Conservation (phyloP, 2,797 vertebrate species). For the Phalloptychus januarius region DNA sequence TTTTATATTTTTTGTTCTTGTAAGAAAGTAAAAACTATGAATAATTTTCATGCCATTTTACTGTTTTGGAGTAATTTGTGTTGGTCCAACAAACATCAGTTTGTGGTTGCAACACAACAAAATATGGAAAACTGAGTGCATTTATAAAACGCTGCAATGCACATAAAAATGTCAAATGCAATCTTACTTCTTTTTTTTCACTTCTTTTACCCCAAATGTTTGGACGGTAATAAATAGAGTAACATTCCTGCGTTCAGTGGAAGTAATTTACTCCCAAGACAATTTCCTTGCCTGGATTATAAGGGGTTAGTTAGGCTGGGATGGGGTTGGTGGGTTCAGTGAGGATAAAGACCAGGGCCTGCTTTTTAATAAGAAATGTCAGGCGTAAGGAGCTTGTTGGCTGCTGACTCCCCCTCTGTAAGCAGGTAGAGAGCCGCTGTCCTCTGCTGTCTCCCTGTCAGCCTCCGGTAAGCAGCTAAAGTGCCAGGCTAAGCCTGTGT, state of each 20-base stretch:
- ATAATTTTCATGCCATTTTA: background rate
- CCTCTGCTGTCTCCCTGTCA: slow-evolving; percentile 39
- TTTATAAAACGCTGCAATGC: background rate
- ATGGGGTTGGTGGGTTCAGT: slow-evolving; percentile 24
- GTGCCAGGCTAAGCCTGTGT: slow-evolving; percentile 62
- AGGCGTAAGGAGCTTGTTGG: slow-evolving; percentile 58
- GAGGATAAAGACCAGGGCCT: slow-evolving; percentile 13
- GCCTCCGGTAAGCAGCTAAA: slow-evolving; percentile 64
- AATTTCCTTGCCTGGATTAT: slow-evolving; percentile 29
- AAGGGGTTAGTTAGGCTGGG: slow-evolving; percentile 20
- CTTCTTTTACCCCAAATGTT: background rate
- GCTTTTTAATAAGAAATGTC: slow-evolving; percentile 35
- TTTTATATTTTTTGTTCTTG: background rate
- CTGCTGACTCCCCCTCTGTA: slow-evolving; percentile 44
- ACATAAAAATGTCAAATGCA: background rate
- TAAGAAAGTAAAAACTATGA: background rate
- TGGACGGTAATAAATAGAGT: slow-evolving; percentile 6
- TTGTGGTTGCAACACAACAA: background rate
- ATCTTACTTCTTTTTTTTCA: background rate
- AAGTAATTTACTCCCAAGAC: slow-evolving; percentile 15
- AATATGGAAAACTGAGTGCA: background rate
- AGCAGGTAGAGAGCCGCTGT: slow-evolving; percentile 41
- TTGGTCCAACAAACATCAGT: background rate
- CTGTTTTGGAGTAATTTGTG: background rate
- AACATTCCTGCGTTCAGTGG: slow-evolving; percentile 6